Percentiles rank a stretch among this genome's conserved stretches.
phyloP scores from a whole-genome alignment of 2,888 invertebrate genomes.

The Drosophila quinaria region DNA sequence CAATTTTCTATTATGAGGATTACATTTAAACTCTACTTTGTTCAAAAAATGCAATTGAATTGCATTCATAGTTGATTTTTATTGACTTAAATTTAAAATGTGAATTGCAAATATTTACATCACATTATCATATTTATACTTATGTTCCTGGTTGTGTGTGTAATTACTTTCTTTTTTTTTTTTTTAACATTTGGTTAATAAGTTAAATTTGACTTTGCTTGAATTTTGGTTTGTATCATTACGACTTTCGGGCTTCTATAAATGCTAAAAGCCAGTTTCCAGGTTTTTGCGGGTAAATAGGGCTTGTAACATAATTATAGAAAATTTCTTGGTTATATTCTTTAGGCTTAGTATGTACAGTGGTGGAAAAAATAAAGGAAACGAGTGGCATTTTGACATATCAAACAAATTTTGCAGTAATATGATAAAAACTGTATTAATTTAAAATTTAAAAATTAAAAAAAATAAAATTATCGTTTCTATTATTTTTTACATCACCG shows the following conservation, averaged over 20 bases:
- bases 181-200: constrained; percentile 71
- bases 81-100: constrained; percentile 52
- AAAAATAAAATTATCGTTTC: no score
- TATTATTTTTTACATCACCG: background rate
- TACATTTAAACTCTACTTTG: background rate
- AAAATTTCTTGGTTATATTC: constrained; percentile 18
- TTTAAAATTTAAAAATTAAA: no score
- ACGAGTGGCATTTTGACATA: no score
- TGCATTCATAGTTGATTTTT: constrained; percentile 11
- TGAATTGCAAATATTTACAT: constrained; percentile 57
- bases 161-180: constrained; percentile 43
- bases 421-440: no score
- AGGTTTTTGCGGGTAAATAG: background rate
- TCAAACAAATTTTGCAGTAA: no score
- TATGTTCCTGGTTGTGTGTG: constrained; percentile 43
- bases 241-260: constrained; percentile 26
- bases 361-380: no score
- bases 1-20: background rate
- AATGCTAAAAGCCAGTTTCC: constrained; percentile 9
- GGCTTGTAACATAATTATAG: constrained; percentile 26
- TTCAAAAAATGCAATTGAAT: background rate
- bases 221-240: constrained; percentile 36
- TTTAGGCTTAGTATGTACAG: constrained; percentile 3
- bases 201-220: constrained; percentile 70
- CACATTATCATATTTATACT: constrained; percentile 33